Base-by-base conservation (phyloP, 1,140 invertebrate genomes). In the Polyergus mexicanus region DNA sequence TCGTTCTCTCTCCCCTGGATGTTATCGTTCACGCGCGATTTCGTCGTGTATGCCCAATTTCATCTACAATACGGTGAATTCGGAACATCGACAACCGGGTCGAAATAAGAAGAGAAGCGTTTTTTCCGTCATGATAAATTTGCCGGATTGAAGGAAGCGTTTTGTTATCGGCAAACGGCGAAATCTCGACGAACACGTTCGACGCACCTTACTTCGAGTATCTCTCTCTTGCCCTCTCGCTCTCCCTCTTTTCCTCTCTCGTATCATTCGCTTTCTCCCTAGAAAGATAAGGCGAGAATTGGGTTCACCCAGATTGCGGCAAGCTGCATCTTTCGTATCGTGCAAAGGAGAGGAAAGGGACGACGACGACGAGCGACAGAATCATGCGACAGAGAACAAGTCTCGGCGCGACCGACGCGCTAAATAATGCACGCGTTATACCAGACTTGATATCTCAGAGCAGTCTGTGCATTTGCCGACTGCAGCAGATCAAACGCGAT, bases 351-450 rank as follows among this genome's bases (percentile, higher is more conserved):
- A 58, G 10, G 38, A 69, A 25, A 13, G 22, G 63, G 16, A 22
- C 47, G 51, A 44, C 41, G 51, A 44, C 41, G 41, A 71, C 16
- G 51, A 44, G 11, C 6, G 65, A 66, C 16, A 11, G 63, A 71
- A 69, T 56, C 32, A 22, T 16, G 66, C 87, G 86, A 86, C 63
- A 68, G 84, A 87, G 25, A 63, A 51, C 54, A 28, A 22, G 74
- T 76, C 65, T 81, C 85, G 63, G 81, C 83, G 85, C 87, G 88
- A 85, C 89, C 80, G 89, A 89, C 75, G 83, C 78, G 85, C 87
- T 92, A 92, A 94, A 94, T 94, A 94, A 94, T 94, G 87, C 91
- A 92, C 80, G 83, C 71, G 88, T 85, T 88, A 91, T 90, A 88
- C 89, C 80, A 44, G 69, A 85, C 81, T 88, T 92, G 92, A 93